Conservation (phyloP, 2,797 vertebrate genomes). For the Clarias laeviceps region DNA sequence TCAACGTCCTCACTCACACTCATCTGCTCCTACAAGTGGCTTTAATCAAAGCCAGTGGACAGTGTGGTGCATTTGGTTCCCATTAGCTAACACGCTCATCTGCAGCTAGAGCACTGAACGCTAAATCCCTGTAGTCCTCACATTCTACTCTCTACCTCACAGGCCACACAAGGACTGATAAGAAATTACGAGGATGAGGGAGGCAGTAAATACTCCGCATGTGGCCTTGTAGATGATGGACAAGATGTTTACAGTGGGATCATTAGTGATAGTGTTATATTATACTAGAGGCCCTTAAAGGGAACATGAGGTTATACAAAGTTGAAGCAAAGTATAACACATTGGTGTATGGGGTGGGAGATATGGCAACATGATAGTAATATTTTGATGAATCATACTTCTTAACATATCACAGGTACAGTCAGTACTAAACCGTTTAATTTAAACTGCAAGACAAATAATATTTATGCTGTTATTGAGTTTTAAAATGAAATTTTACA, state of each 20-base stretch:
- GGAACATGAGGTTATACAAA: constrained; percentile 18
- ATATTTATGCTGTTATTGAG: not conserved
- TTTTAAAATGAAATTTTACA: not conserved
- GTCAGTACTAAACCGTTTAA: not conserved
- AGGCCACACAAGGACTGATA: constrained; percentile 66
- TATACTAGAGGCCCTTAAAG: constrained; percentile 26
- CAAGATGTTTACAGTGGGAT: constrained; percentile 34
- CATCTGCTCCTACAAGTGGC: constrained; percentile 59
- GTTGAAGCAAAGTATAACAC: constrained; percentile 1
- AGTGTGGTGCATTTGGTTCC: constrained; percentile 74
- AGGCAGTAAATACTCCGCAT: constrained; percentile 52
- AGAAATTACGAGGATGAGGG: constrained; percentile 65
- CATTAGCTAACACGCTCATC: constrained; percentile 69
- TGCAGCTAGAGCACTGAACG: constrained; percentile 40
- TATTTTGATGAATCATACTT: not conserved
- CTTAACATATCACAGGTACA: not conserved
- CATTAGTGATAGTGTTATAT: constrained; percentile 23
- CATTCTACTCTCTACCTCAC: constrained; percentile 53
- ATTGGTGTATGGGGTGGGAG: not conserved
- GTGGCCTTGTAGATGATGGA: constrained; percentile 17
- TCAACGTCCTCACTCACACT: constrained; percentile 67
- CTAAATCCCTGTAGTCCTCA: constrained; percentile 23
- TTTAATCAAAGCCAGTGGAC: constrained; percentile 75
- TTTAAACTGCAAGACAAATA: not conserved
- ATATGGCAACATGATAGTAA: not conserved